Conservation (phyloP, 2,888 invertebrate genomes). For the Plebejus anna region DNA sequence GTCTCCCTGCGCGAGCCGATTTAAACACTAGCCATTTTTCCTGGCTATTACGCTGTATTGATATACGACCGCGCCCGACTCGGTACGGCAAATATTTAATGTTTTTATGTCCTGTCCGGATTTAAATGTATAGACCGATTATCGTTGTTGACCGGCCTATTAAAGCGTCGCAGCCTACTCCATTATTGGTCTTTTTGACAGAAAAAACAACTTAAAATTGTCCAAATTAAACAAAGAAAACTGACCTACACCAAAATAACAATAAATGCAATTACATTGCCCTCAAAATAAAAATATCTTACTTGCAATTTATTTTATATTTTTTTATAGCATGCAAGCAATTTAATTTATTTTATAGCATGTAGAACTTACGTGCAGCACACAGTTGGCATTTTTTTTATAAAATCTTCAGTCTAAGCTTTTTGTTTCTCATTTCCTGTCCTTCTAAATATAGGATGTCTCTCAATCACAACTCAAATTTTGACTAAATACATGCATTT, state of each 20-base stretch:
- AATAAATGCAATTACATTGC: no score
- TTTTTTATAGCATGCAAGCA: no score
- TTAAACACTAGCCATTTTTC: conserved; percentile 58
- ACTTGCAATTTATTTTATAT: no score
- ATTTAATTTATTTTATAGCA: no score
- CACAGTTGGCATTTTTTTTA: background rate
- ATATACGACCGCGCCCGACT: conserved; percentile 35
- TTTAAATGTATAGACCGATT: conserved; percentile 19
- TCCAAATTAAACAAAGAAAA: background rate
- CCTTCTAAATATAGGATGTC: background rate
- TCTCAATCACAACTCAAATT: background rate
- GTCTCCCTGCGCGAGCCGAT: conserved; percentile 40
- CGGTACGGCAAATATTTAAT: conserved; percentile 36
- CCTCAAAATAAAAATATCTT: no score
- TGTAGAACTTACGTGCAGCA: background rate
- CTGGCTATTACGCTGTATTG: conserved; percentile 46
- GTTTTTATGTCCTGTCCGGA: conserved; percentile 34
- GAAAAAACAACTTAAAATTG: background rate
- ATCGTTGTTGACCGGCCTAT: conserved; percentile 5
- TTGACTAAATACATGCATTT: background rate
- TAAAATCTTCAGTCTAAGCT: background rate
- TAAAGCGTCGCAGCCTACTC: background rate
- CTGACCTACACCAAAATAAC: no score
- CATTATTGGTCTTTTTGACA: background rate
- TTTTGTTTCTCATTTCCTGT: background rate